These are phyloP conservation scores for Argyresthia goedartella DNA, from an alignment of 2,888 invertebrate genomes.

Conservation along the genomic window DNA sequence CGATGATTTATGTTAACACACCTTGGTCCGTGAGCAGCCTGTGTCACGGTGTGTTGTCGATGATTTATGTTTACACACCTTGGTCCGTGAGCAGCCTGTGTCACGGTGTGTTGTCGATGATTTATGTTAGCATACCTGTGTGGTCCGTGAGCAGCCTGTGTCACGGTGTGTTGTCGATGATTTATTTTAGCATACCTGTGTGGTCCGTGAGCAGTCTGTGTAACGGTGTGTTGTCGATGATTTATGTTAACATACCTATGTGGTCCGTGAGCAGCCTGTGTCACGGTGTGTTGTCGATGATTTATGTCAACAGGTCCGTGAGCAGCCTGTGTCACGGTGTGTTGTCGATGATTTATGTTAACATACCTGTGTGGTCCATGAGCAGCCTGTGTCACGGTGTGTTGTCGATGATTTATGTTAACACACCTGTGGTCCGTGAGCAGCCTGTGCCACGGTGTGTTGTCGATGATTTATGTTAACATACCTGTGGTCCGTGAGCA, in stretches of 20 bases:
- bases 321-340: constrained; percentile 85
- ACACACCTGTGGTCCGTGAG: too few relatives aligned
- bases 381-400: constrained; percentile 85
- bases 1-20: too few relatives aligned
- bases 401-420: constrained; percentile 82
- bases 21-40: too few relatives aligned
- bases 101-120: constrained; percentile 86
- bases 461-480: constrained; percentile 81
- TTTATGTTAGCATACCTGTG: too few relatives aligned
- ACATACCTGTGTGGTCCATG: too few relatives aligned
- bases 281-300: constrained; percentile 86
- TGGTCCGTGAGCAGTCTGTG: constrained; percentile 82
- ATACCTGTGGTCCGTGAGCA: too few relatives aligned
- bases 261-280: constrained; percentile 82
- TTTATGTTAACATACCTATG: too few relatives aligned
- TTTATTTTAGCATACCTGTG: too few relatives aligned
- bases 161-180: constrained; percentile 86
- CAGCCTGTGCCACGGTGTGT: constrained; percentile 86
- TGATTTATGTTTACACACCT: too few relatives aligned
- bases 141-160: constrained; percentile 82
- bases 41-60: constrained; percentile 86
- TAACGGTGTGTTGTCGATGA: constrained; percentile 86
- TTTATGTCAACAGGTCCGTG: too few relatives aligned
- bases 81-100: constrained; percentile 82
- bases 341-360: constrained; percentile 82